Base-by-base conservation (phyloP, 2,113 vertebrate genomes). In the Oryzias celebensis region DNA sequence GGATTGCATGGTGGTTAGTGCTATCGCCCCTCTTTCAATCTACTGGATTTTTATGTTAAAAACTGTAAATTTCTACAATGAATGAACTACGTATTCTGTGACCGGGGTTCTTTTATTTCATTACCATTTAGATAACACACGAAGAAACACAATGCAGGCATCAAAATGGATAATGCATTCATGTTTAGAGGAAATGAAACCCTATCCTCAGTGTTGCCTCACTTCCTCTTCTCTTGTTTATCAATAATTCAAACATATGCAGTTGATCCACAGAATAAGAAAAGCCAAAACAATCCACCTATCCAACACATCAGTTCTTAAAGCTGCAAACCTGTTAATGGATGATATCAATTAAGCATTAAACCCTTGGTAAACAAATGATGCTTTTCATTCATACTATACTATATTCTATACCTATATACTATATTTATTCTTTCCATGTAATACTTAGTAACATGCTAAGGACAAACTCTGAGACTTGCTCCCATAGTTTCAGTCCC, bases 231-330 rank as follows among this genome's bases (percentile, higher is more conserved):
- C 52, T 5, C 52, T 36, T 53, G 16, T 17, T 10, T 53, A 13
- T 54, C 52, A 54, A 54, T 54, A 41, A 54, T 54, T 54, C 18
- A 20, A n/a, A 54, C 18, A 5, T 14, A 36, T 17, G 17, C 31
- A 1, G 28, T 28, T 4, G 16, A 36, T 18, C n/a, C 28, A 54
- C 14, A 41, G 10, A n/a, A 18, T 10, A 36, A 54, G 52, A 36
- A 36, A 36, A 53, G 6, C 5, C 6, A 14, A 20, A 57, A 61
- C 17, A 46, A 20, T 44, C 14, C 52, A 31, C 8, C 7, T 20
- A 56, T 17, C 8, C 15, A 4, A 31, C 10, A 1, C 4, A 5
- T n/a, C 5, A 0, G 45, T 18, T 31, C 42, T 12, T 7, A 47
- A 47, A 13, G 10, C 26, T 20, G 23, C 22, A 23, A 16, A 0